Evolutionary conservation across 2,113 vertebrate species (phyloP).

Genomic region (Leptosomus discolor): DNA sequence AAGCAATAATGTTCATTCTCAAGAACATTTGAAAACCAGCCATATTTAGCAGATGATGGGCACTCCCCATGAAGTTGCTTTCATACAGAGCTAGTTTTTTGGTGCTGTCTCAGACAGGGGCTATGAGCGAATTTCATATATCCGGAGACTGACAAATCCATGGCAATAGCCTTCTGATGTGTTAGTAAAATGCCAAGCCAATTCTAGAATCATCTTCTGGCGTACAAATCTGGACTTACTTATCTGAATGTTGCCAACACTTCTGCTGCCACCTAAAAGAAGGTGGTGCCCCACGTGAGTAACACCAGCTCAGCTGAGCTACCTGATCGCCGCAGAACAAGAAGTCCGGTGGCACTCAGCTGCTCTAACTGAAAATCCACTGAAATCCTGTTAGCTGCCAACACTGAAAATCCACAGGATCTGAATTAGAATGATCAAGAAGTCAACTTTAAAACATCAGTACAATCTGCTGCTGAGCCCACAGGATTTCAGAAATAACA

Average conservation of each 20-base stretch:
- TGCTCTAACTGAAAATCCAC: background rate
- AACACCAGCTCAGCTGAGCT: background rate
- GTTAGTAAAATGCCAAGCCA: background rate
- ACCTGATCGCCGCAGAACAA: background rate
- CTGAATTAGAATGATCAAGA: background rate
- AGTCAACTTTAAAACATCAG: background rate
- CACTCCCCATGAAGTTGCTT: background rate
- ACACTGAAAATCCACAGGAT: background rate
- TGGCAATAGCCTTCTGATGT: background rate
- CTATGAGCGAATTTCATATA: background rate
- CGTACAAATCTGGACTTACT: accelerated
- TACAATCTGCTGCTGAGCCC: background rate
- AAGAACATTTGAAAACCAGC: background rate
- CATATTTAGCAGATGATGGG: background rate
- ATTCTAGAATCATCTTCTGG: background rate
- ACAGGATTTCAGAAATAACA: background rate
- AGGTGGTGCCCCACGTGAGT: background rate
- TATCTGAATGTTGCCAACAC: background rate
- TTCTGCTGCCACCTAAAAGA: background rate
- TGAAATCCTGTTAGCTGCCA: background rate
- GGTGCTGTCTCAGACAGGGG: background rate
- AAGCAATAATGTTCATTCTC: background rate
- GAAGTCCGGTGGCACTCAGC: background rate
- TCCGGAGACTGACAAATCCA: background rate
- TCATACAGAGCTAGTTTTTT: background rate